Percentiles rank a stretch among this genome's conserved stretches.
Evolutionary conservation across 2,113 vertebrate genomes (phyloP).

Genomic region (Jacana jacana): DNA sequence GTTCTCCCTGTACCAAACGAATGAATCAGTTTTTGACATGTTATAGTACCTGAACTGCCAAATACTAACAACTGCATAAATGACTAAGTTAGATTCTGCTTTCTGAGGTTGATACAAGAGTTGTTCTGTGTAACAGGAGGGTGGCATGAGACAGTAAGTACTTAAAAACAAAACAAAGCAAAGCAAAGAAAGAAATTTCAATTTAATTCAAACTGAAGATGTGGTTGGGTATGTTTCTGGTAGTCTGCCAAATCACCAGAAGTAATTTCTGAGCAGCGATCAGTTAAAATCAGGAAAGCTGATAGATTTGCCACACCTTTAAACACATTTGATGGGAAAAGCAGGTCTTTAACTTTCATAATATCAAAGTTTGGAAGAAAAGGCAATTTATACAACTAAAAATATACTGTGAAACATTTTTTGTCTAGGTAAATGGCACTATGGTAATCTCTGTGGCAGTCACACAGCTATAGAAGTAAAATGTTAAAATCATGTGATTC

Average conservation of each 20-base stretch:
- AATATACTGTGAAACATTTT: background rate
- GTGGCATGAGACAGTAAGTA: background rate
- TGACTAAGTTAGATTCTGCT: background rate
- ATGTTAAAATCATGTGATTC: background rate
- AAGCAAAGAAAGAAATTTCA: background rate
- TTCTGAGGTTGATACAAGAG: background rate
- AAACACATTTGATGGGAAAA: background rate
- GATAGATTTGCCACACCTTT: background rate
- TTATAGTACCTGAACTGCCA: background rate
- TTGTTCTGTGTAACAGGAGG: background rate
- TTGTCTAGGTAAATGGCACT: background rate
- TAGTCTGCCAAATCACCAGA: background rate
- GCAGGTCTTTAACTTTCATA: background rate
- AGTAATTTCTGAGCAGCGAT: background rate
- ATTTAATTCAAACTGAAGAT: background rate
- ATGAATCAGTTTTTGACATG: background rate
- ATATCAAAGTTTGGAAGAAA: background rate
- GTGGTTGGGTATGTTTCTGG: background rate
- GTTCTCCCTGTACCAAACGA: conserved; percentile 3
- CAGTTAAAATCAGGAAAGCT: background rate
- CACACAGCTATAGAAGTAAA: background rate
- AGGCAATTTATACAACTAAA: background rate
- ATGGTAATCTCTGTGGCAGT: background rate
- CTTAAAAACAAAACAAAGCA: background rate
- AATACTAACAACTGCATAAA: background rate